Evolutionary conservation across 1,140 invertebrate genomes (phyloP), one percentile per base, ranked within the genome.

Genomic region (Drosophila bipectinata): DNA sequence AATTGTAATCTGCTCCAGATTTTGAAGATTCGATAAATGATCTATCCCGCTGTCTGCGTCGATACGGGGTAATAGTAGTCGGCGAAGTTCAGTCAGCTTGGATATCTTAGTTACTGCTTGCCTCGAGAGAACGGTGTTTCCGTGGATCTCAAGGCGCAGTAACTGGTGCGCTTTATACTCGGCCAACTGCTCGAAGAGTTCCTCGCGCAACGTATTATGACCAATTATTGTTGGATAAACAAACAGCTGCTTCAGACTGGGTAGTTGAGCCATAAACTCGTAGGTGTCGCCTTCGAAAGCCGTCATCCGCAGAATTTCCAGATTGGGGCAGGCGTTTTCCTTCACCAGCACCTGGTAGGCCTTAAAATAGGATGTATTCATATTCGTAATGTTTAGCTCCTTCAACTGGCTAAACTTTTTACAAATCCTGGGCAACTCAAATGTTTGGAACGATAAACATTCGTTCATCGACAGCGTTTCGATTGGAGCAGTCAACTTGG

Each of bases 231-330:
- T 53, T 1, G 12, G 45, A 3, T 7, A 37, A 4, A 73, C 10
- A n/a, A 28, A 28, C 1, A 82, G 15, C 1, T 66, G 34, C 26
- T 63, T 85, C 0, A 85, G 49, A 2, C 14, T 52, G 1, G 82
- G 82, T 2, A 85, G n/a, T 47, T 61, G 58, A 12, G 77, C 82
- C 9, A 85, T 30, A 8, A 48, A 14, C 15, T 85, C 68, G 34
- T 69, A 66, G 0, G n/a, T 26, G 12, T 9, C 34, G 8, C n/a
- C 3, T 0, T 21, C 9, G 8, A n/a, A 24, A 15, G 15, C 28
- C 37, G 32, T 72, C 0, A 85, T 15, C 0, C 30, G 6, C 4
- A 85, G 24, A 0, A 28, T 26, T n/a, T 85, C 77, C 9, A 84
- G 57, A 0, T n/a, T 12, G 0, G 15, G 1, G 34, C 54, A 71